Conservation (phyloP, 2,797 vertebrate genomes). For the Synaphobranchus kaupii region DNA sequence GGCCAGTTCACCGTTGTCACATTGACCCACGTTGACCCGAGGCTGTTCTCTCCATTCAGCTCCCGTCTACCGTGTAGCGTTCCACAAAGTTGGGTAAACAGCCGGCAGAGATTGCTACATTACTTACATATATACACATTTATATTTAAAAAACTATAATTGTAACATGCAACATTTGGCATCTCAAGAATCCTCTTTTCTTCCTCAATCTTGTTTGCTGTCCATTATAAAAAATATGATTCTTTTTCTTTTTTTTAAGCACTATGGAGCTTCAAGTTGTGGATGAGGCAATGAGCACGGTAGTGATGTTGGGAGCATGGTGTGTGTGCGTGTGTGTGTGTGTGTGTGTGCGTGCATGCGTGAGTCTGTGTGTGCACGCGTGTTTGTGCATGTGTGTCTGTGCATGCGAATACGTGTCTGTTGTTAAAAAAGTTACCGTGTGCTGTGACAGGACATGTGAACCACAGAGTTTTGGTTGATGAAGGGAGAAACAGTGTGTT, state of each 20-base stretch:
- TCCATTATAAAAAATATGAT: conserved; percentile 72
- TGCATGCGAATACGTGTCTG: conserved; percentile 27
- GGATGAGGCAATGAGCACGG: conserved; percentile 1
- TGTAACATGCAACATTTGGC: conserved; percentile 79
- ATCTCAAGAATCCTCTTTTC: conserved; percentile 59
- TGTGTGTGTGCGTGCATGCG: conserved; percentile 30
- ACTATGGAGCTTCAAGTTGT: conserved; percentile 57
- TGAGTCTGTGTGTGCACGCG: conserved; percentile 31
- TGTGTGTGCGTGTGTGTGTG: conserved; percentile 39
- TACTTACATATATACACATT: conserved; percentile 36
- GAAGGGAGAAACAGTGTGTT: background rate
- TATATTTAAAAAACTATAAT: conserved; percentile 70
- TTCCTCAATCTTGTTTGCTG: conserved; percentile 57
- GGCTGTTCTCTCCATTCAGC: background rate
- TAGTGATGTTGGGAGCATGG: conserved; percentile 46
- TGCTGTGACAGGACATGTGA: background rate
- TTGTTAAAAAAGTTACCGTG: background rate
- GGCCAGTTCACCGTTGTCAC: too few relatives aligned
- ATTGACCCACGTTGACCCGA: background rate
- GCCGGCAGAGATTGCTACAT: conserved; percentile 24
- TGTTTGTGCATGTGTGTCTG: conserved; percentile 27
- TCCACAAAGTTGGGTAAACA: background rate
- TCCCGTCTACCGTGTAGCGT: background rate
- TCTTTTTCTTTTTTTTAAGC: conserved; percentile 38
- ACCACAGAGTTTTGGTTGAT: background rate